Evolutionary conservation across 2,888 invertebrate genomes (phyloP), one percentile per base, ranked within the genome.

Genomic region (Ligdia adustata): DNA sequence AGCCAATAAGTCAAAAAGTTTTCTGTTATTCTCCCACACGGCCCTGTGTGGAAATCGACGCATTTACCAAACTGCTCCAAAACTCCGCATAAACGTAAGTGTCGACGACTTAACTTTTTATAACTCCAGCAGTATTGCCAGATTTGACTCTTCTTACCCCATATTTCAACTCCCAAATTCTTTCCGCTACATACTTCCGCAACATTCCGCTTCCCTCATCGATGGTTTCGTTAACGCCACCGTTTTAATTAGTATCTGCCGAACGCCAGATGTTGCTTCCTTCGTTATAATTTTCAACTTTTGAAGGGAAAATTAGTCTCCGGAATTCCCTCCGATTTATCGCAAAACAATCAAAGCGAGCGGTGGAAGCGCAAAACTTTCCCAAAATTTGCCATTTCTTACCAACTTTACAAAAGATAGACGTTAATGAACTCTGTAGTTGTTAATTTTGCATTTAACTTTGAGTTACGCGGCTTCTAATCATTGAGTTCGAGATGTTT

Each of bases 71-170:
- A 85, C 82, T 82, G 82, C 22, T 72, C 72, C 55, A 62, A 66
- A 82, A 84, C 80, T 83, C 80, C 73, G 78, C 79, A 81, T 77
- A 79, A 78, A 79, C 61, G 77, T 57, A 66, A 77, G 73, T 74
- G 74, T 71, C 69, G 70, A 64, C 60, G 64, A 72, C 62, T 75
- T 69, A 72, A 80, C 75, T 81, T 80, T 79, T 78, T 78, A 75
- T 72, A 69, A 69, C 75, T 67, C 62, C 63, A 16, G 45, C 66
- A 69, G 65, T 75, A 62, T 69, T 67, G 60, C 62, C 66, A 65
- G 67, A 75, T 75, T 76, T 74, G 73, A 73, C 72, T 31, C 48
- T 12, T 9, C 32, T 14, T 16, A 31, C 33, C 38, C 5, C 28
- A 38, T 45, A 41, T 20, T 32, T 41, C 42, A 27, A 27, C 13